Percentiles rank a stretch among this genome's conserved stretches.
Evolutionary conservation across 1,140 invertebrate species (phyloP).

Genomic region (Heliconius himera): DNA sequence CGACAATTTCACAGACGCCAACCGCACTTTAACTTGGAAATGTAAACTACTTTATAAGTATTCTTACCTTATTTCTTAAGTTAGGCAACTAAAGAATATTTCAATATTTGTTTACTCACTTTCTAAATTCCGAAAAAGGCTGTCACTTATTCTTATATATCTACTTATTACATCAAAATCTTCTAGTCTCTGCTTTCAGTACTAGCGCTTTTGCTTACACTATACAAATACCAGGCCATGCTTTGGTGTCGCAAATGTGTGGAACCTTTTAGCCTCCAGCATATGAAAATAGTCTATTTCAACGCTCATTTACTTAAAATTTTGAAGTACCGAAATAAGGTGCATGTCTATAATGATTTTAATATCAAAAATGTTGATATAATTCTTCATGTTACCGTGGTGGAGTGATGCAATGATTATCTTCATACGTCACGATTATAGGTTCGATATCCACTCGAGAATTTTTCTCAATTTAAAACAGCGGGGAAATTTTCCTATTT

Average conservation of each 20-base stretch:
- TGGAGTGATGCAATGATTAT: no score
- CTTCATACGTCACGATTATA: no score
- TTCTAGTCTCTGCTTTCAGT: neutral
- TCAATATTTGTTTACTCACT: no score
- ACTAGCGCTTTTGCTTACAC: neutral
- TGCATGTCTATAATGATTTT: neutral
- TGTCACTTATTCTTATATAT: neutral
- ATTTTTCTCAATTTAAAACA: no score
- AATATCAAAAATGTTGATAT: no score
- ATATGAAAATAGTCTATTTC: neutral
- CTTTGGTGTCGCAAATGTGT: neutral
- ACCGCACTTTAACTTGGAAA: constrained; percentile 8
- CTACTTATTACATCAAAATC: neutral
- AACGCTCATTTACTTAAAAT: neutral
- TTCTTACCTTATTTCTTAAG: no score
- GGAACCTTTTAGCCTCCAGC: neutral
- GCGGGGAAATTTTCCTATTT: no score
- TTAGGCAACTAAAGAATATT: no score
- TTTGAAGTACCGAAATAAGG: neutral
- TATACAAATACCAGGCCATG: neutral
- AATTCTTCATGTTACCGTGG: no score
- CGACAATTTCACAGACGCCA: neutral
- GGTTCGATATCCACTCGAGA: no score
- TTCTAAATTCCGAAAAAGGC: no score
- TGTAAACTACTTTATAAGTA: neutral